These are phyloP conservation scores for Amphimallon solstitiale DNA, from an alignment of 2,888 invertebrate genomes.

Conservation along the genomic window DNA sequence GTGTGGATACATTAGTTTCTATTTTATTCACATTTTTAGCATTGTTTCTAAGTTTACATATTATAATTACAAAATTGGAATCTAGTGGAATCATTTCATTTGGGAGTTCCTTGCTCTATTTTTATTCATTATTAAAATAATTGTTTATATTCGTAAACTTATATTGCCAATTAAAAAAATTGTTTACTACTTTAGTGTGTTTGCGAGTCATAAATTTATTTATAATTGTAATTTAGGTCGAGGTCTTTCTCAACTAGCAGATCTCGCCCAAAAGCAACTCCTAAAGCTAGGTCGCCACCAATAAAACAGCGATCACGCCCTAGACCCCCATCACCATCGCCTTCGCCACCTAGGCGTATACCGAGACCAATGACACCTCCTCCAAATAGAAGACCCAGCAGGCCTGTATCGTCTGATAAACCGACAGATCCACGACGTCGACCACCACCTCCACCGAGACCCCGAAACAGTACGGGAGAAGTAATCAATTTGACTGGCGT, in stretches of 20 bases:
- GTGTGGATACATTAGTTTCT: too few relatives aligned
- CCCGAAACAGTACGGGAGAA: conserved; percentile 66
- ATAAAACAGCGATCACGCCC: conserved; percentile 66
- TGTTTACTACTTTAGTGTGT: too few relatives aligned
- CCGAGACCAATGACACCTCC: conserved; percentile 67
- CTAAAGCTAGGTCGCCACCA: conserved; percentile 60
- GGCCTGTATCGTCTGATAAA: conserved; percentile 54
- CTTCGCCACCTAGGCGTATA: conserved; percentile 66
- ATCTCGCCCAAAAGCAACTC: conserved; percentile 29
- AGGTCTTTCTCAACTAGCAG: conserved; percentile 70
- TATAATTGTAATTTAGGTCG: conserved; percentile 58
- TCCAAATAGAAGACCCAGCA: conserved; percentile 48
- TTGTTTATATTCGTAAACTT: not conserved
- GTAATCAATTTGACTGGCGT: conserved; percentile 61
- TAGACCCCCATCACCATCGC: conserved; percentile 63
- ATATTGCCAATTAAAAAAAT: not conserved
- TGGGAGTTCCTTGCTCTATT: too few relatives aligned
- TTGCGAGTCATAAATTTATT: not conserved
- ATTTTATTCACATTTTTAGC: too few relatives aligned
- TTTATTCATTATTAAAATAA: too few relatives aligned
- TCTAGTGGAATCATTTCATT: too few relatives aligned
- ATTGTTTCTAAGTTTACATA: too few relatives aligned
- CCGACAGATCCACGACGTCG: conserved; percentile 64
- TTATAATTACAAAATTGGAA: too few relatives aligned
- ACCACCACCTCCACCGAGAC: conserved; percentile 68